Evolutionary conservation across 2,888 invertebrate species (phyloP).

Genomic region (Nomada lathburiana): DNA sequence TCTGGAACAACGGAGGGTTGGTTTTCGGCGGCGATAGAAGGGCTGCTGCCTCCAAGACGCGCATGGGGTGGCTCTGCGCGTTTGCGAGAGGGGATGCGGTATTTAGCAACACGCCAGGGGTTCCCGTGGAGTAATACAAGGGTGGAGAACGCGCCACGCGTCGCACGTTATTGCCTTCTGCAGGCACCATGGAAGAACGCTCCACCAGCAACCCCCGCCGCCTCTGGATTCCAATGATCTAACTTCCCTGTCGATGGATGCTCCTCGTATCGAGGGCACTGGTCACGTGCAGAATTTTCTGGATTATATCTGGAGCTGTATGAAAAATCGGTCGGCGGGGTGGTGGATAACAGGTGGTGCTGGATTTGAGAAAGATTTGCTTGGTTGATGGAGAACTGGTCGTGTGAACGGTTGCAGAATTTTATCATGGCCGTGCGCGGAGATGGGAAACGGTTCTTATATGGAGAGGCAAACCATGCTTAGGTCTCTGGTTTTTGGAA

Average conservation of each 20-base stretch:
- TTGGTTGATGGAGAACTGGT: background rate
- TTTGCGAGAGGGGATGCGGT: conserved; percentile 67
- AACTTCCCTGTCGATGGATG: conserved; percentile 44
- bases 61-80: conserved; percentile 43
- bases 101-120: conserved; percentile 80
- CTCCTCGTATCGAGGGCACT: conserved; percentile 56
- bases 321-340: background rate
- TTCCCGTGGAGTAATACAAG: conserved; percentile 72
- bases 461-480: no score
- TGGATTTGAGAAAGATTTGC: conserved; percentile 36
- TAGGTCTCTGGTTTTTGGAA: no score
- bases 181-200: conserved; percentile 52
- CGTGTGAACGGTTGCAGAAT: background rate
- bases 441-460: no score
- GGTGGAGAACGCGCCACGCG: conserved; percentile 78
- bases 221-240: conserved; percentile 54
- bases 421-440: no score
- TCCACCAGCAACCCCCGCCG: conserved; percentile 48
- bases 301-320: conserved; percentile 14
- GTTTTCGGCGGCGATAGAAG: conserved; percentile 68
- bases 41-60: conserved; percentile 59
- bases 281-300: conserved; percentile 65
- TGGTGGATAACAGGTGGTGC: conserved; percentile 19
- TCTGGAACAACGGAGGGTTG: conserved; percentile 75
- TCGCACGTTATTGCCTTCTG: conserved; percentile 79